phyloP scores from a whole-genome alignment of 2,888 invertebrate genomes.

The Cephus rjabovi region DNA sequence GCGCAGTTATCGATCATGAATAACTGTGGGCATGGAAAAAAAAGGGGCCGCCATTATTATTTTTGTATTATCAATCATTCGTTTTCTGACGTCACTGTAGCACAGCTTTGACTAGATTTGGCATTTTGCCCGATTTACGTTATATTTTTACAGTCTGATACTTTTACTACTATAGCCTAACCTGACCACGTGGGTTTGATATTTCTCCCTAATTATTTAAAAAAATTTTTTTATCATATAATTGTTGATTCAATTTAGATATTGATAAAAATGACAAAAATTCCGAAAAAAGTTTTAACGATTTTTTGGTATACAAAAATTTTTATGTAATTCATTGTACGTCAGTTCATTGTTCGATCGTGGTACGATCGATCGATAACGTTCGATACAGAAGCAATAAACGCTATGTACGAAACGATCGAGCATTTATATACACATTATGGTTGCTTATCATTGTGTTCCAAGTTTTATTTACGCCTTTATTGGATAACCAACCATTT shows the following conservation, averaged over 20 bases:
- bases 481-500: not conserved
- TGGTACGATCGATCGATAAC: not conserved
- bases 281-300: too few species aligned
- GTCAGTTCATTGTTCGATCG: too few species aligned
- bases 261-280: too few species aligned
- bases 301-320: too few species aligned
- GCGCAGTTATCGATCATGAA: slow-evolving; percentile 99
- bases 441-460: not conserved
- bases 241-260: not conserved
- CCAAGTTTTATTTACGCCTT: not conserved
- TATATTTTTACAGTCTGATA: not conserved
- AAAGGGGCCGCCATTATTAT: not conserved
- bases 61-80: not conserved
- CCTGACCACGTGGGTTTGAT: not conserved
- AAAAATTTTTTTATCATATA: not conserved
- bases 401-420: not conserved
- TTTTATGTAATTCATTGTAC: too few species aligned
- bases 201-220: slow-evolving; percentile 10
- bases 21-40: slow-evolving; percentile 76
- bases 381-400: not conserved
- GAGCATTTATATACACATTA: not conserved
- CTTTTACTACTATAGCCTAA: not conserved
- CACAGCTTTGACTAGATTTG: not conserved
- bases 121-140: not conserved
- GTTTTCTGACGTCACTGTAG: not conserved